phyloP scores from a whole-genome alignment of 1,140 invertebrate species.

The Procambarus virginalis region DNA sequence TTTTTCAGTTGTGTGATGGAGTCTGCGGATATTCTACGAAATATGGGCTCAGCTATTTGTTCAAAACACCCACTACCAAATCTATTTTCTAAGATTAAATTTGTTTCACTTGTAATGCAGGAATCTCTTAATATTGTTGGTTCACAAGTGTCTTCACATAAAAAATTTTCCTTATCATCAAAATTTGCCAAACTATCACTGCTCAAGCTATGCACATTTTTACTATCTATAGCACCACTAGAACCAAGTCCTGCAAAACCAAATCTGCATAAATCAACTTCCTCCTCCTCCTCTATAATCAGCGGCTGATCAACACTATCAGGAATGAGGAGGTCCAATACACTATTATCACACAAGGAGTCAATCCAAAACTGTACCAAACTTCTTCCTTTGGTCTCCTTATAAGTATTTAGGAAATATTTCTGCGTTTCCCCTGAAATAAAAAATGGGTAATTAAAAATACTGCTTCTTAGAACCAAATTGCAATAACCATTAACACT shows the following conservation, averaged over 20 bases:
- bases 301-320: slow-evolving; percentile 24
- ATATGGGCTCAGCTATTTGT: slow-evolving; percentile 12
- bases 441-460: neutral
- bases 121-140: slow-evolving; percentile 15
- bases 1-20: slow-evolving; percentile 42
- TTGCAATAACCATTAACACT: neutral
- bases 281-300: neutral
- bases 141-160: slow-evolving; percentile 24
- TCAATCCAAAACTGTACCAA: slow-evolving; percentile 70
- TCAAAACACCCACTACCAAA: slow-evolving; percentile 43
- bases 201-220: slow-evolving; percentile 46
- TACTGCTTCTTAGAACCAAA: too few species aligned
- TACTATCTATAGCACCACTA: slow-evolving; percentile 63
- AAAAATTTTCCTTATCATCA: slow-evolving; percentile 48
- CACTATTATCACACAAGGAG: slow-evolving; percentile 58
- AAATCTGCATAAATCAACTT: neutral
- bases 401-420: slow-evolving; percentile 67
- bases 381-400: slow-evolving; percentile 73
- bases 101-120: slow-evolving; percentile 41
- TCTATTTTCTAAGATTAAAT: slow-evolving; percentile 19
- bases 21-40: slow-evolving; percentile 13
- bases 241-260: slow-evolving; percentile 19
- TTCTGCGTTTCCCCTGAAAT: slow-evolving; percentile 65
- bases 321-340: slow-evolving; percentile 66
- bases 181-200: slow-evolving; percentile 64